Evolutionary conservation across 2,797 vertebrate species (phyloP), one percentile per base, ranked within the genome.

Genomic region (Neostethus bicornis): DNA sequence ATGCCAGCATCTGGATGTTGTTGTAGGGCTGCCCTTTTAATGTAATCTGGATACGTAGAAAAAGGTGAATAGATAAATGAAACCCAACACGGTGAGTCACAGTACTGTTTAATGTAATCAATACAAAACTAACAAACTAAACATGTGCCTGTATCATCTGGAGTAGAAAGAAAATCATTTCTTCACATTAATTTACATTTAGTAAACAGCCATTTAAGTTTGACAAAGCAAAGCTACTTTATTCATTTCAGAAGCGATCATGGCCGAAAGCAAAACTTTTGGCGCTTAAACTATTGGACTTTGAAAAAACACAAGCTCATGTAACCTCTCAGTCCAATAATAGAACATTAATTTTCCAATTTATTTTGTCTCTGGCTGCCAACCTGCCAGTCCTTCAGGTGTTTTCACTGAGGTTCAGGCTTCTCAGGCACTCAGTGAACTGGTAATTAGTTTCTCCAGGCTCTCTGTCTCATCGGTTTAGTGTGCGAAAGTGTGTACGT

Each of bases 381-480:
- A 52, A 65, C 46, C 73, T 70, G 73, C 70, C 71, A 86, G 82
- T 86, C 78, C 86, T 87, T 83, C 78, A 85, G 84, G 79, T 85
- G 74, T 83, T 84, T 88, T 84, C 80, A 85, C 72, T 78, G 61
- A 80, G 76, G 77, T 79, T 83, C 75, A 69, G 80, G 61, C 78
- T 82, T 80, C 79, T 77, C 77, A 77, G 77, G 75, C 77, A 66
- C 81, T 73, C 81, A 41, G 70, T 83, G 81, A 87, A 86, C 80
- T 88, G 80, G 77, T 88, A 86, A 89, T 89, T 85, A 88, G 81
- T 87, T 83, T 87, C 81, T 83, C 70, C 62, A 68, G 73, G 72
- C 74, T 73, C 75, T 82, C 74, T 73, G 75, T 78, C 74, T 81
- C 72, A 65, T 10, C 53, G 51, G 45, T 23, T 43, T 5, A 55